Evolutionary conservation across 2,888 invertebrate genomes (phyloP), one percentile per base, ranked within the genome.

Genomic region (Phortica okadai): DNA sequence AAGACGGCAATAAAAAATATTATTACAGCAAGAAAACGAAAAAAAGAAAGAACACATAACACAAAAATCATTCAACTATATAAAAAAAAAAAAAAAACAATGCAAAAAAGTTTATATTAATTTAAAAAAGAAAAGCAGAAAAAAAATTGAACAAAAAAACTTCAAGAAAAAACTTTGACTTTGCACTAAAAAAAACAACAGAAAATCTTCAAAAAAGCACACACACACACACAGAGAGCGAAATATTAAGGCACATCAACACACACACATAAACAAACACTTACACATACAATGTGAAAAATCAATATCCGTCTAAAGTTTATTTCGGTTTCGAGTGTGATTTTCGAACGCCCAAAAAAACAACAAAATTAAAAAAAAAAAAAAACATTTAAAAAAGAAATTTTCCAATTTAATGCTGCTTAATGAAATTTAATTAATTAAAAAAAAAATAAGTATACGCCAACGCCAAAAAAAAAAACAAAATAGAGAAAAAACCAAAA

Each of bases 291-390:
- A 41, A 8, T 59, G 59, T 59, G 59, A 89, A 90, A 90, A 90
- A 90, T 90, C 90, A 90, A 90, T 90, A 91, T 91, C 91, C 91
- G 91, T 91, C 91, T 91, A 91, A 91, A 91, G 91, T 91, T 91
- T 91, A 90, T 89, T 89, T 89, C 90, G 89, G 89, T 85, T 89
- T 89, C 89, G 83, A 79, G 54, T 74, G 73, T 78, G 80, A 62
- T 73, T 77, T 62, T 41, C 59, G 66, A 33, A 66, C 64, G 64
- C 44, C 33, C 72, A 21, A 21, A 21, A 21, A 21, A 21, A 21
- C 21, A 21, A 21, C 41, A 76, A 21, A 7, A 70, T 33, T 70
- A 5, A 70, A 54, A 8, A 21, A 54, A 70, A 70, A 21, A 42
- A 44, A 74, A 74, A 69, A 67, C 16, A 14, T 59, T 56, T 25